Base-by-base conservation (phyloP, 2,113 vertebrate genomes). In the Myrmophylax atrothorax region DNA sequence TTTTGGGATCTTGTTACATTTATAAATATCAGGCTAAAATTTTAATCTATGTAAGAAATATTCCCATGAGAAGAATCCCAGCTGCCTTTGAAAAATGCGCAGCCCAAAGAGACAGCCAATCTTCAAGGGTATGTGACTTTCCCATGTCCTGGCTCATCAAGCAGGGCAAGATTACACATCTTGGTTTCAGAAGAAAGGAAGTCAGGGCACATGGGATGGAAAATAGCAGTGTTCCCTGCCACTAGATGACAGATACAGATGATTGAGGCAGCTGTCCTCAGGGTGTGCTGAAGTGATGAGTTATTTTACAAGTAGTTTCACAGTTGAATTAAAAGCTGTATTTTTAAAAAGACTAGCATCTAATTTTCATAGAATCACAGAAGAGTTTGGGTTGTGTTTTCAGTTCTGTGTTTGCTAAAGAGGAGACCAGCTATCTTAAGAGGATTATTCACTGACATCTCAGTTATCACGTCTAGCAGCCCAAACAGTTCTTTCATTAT, bases 401-500 rank as follows among this genome's bases (percentile, higher is more conserved):
- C 67, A 87, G 12, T 60, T 86, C 64, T 69, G 52, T 74, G 49
- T 68, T 74, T 38, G 23, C 33, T 55, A 81, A 94, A 63, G 29
- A 50, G 16, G 15, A 94, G 15, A 35, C 28, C 44, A 70, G 18
- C n/a, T 80, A n/a, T 67, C 35, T 91, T 89, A 29, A 90, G n/a
- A 42, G 9, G 50, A 79, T 94, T 93, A 73, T 84, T 73, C 55
- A 49, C 47, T 67, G 35, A 52, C 52, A 78, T 87, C 63, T 95
- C 82, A 89, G 56, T 92, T 73, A 52, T 81, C 50, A 70, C 12
- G 86, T 77, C 63, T 56, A 84, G 24, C 20, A 87, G 23, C 6
- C 78, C n/a, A 15, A 93, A 94, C 81, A 91, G 44, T 89, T 55
- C 29, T 49, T 93, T 29, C 18, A 59, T 84, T 93, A 56, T 82